Evolutionary conservation across 2,888 invertebrate genomes (phyloP).

Genomic region (Eupeodes latifasciatus): DNA sequence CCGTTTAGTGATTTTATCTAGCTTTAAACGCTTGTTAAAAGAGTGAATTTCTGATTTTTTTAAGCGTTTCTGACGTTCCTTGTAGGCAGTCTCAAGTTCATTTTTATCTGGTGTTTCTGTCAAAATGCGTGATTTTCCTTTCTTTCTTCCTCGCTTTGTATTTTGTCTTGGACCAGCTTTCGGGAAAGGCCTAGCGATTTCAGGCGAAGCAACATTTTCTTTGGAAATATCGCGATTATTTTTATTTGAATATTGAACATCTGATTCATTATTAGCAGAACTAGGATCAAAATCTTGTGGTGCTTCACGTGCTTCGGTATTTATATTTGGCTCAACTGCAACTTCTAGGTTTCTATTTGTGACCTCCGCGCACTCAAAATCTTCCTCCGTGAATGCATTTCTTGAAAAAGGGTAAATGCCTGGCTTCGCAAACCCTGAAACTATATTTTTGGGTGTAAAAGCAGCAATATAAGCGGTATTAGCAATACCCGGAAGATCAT

Average conservation of each 20-base stretch:
- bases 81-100: slow-evolving; percentile 33
- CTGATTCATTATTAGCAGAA: neutral
- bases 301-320: slow-evolving; percentile 15
- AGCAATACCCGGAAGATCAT: slow-evolving; percentile 47
- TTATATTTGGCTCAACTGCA: slow-evolving; percentile 47
- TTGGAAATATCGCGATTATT: neutral
- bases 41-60: slow-evolving; percentile 43
- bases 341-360: slow-evolving; percentile 40
- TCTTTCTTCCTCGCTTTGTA: slow-evolving; percentile 59
- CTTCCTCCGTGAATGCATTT: too few relatives aligned
- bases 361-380: slow-evolving; percentile 49
- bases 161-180: slow-evolving; percentile 30
- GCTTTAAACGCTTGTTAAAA: slow-evolving; percentile 60
- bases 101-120: slow-evolving; percentile 59
- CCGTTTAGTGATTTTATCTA: slow-evolving; percentile 42
- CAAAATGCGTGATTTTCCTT: too few relatives aligned
- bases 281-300: neutral
- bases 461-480: slow-evolving; percentile 52
- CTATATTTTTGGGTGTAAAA: slow-evolving; percentile 56
- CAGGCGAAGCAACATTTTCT: slow-evolving; percentile 2
- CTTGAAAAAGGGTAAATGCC: slow-evolving; percentile 54
- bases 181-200: slow-evolving; percentile 51
- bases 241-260: neutral
- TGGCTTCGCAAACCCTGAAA: slow-evolving; percentile 46
- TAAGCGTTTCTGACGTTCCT: slow-evolving; percentile 40